Percentiles rank a stretch among this genome's conserved stretches.
phyloP scores from a whole-genome alignment of 2,797 vertebrate genomes.

The Microctenopoma stevenorrisi region DNA sequence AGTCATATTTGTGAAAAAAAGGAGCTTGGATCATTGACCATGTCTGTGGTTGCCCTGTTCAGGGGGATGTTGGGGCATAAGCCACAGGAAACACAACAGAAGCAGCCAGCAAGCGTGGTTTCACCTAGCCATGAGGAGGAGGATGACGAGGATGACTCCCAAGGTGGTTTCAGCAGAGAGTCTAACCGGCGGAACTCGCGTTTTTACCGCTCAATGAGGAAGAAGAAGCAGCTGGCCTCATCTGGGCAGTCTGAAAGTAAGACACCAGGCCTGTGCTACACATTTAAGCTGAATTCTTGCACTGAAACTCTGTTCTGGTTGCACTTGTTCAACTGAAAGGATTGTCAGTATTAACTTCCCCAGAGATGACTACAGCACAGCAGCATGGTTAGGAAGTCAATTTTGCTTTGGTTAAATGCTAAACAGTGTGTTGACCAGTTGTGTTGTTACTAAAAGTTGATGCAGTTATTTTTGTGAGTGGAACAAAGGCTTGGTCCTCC shows the following conservation, averaged over 20 bases:
- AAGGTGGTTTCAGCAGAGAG: conserved; percentile 42
- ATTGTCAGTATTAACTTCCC: neutral
- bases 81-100: conserved; percentile 55
- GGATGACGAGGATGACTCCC: conserved; percentile 73
- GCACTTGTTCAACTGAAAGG: neutral
- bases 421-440: neutral
- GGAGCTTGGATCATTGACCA: conserved; percentile 20
- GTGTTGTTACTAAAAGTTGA: neutral
- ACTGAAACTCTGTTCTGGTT: neutral
- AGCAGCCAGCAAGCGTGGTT: conserved; percentile 10
- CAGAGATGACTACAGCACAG: neutral
- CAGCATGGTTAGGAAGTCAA: neutral
- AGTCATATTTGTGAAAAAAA: neutral
- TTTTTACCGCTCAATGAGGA: conserved; percentile 84
- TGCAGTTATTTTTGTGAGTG: conserved; percentile 12
- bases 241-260: conserved; percentile 69
- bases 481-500: conserved; percentile 47
- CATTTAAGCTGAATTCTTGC: neutral
- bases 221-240: conserved; percentile 65
- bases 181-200: conserved; percentile 79
- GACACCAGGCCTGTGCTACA: conserved; percentile 5
- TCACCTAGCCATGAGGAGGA: conserved; percentile 55
- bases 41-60: conserved; percentile 79
- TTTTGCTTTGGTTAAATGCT: neutral
- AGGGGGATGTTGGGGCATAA: conserved; percentile 74